phyloP scores from a whole-genome alignment of 2,113 vertebrate genomes.

The Mionectes macconnelli region DNA sequence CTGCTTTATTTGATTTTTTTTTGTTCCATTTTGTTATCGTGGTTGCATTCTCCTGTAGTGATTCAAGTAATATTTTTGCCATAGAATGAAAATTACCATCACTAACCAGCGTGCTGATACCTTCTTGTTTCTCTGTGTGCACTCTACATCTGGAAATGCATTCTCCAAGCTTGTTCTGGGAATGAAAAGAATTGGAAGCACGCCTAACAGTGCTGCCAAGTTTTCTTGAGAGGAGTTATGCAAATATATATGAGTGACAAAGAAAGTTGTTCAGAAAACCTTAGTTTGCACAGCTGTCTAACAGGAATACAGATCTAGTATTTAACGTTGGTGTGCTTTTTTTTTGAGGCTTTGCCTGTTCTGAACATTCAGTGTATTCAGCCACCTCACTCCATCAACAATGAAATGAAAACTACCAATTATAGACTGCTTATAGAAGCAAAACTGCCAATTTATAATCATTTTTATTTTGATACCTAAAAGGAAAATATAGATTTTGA shows the following conservation, averaged over 20 bases:
- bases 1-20: neutral
- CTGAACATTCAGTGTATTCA: neutral
- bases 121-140: neutral
- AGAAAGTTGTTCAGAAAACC: neutral
- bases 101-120: neutral
- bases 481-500: neutral
- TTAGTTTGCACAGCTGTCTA: neutral
- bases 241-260: constrained; percentile 2
- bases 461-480: neutral
- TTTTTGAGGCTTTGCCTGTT: neutral
- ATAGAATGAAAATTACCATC: neutral
- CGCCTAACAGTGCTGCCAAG: neutral
- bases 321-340: neutral
- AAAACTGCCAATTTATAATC: neutral
- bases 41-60: neutral
- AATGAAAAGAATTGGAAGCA: neutral
- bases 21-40: neutral
- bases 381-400: neutral
- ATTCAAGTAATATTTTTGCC: neutral
- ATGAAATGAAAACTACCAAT: neutral
- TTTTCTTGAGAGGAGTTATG: neutral
- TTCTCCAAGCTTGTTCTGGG: neutral
- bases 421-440: neutral
- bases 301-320: neutral
- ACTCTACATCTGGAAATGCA: neutral